phyloP scores from a whole-genome alignment of 2,113 vertebrate species.

The Nematolebias whitei region DNA sequence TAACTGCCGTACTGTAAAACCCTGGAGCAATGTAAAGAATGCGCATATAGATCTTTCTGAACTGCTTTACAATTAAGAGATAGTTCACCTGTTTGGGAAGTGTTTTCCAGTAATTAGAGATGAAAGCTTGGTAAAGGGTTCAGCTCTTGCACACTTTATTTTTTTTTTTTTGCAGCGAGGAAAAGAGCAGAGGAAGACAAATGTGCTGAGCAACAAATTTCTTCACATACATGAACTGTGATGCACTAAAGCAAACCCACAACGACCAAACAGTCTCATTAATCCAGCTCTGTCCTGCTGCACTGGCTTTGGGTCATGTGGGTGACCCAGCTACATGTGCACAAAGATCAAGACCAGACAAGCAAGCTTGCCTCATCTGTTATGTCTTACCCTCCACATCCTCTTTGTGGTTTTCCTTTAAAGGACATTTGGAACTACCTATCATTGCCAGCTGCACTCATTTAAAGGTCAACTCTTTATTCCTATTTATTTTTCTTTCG shows the following conservation, averaged over 20 bases:
- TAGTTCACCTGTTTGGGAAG: slow-evolving; percentile 18
- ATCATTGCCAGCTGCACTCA: slow-evolving; percentile 8
- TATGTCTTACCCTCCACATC: slow-evolving; percentile 25
- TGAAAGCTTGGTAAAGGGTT: slow-evolving; percentile 35
- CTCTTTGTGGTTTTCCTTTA: not conserved
- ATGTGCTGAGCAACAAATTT: slow-evolving; percentile 1
- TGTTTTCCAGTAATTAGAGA: slow-evolving; percentile 33
- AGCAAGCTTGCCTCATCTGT: slow-evolving; percentile 28
- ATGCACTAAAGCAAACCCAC: slow-evolving; percentile 15
- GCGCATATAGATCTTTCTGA: slow-evolving; percentile 34
- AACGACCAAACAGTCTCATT: slow-evolving; percentile 21
- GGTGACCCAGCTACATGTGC: slow-evolving; percentile 14
- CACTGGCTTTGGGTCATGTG: slow-evolving; percentile 21
- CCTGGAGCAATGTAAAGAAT: slow-evolving; percentile 41
- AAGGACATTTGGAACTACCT: slow-evolving; percentile 5
- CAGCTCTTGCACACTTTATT: slow-evolving; percentile 24
- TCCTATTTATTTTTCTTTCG: too few relatives aligned
- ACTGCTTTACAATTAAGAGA: slow-evolving; percentile 35
- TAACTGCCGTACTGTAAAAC: slow-evolving; percentile 54
- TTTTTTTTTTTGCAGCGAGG: slow-evolving; percentile 24
- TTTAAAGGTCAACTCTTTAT: not conserved
- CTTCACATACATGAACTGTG: slow-evolving; percentile 10
- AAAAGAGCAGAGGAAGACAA: not conserved
- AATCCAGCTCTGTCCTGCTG: slow-evolving; percentile 18
- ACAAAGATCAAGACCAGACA: slow-evolving; percentile 41